Conservation (phyloP, 2,113 vertebrate genomes). For the Misgurnus anguillicaudatus region DNA sequence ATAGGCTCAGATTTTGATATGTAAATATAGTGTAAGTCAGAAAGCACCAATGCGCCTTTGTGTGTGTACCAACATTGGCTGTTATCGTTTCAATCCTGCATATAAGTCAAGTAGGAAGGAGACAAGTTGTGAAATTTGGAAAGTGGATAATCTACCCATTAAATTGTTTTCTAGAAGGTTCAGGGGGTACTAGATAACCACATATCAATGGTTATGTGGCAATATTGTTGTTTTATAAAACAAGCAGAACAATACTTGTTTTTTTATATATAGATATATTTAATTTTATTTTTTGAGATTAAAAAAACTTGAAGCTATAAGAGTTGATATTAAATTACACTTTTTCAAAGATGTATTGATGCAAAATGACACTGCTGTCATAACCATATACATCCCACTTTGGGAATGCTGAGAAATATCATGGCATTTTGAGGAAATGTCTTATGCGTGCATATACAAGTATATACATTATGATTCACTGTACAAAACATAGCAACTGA, state of each 20-base stretch:
- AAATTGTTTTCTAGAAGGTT: conserved; percentile 32
- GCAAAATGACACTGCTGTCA: conserved; percentile 76
- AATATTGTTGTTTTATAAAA: conserved; percentile 81
- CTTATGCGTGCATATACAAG: conserved; percentile 75
- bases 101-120: conserved; percentile 31
- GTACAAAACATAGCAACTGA: conserved; percentile 79
- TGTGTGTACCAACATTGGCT: conserved; percentile 59
- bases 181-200: conserved; percentile 52
- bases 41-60: conserved; percentile 73
- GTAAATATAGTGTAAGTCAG: conserved; percentile 68
- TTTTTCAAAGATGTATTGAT: conserved; percentile 75
- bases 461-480: conserved; percentile 80
- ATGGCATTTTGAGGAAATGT: conserved; percentile 70
- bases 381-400: conserved; percentile 61
- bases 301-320: conserved; percentile 79
- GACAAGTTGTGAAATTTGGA: neutral
- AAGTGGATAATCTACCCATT: neutral
- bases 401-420: conserved; percentile 67
- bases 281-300: conserved; percentile 79
- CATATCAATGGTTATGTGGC: conserved; percentile 77
- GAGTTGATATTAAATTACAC: conserved; percentile 72
- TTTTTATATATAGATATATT: conserved; percentile 81
- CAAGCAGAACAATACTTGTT: conserved; percentile 67
- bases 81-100: conserved; percentile 37
- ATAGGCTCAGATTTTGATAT: conserved; percentile 53